Evolutionary conservation across 2,797 vertebrate genomes (phyloP).

Genomic region (Hippopotamyrus pictus): DNA sequence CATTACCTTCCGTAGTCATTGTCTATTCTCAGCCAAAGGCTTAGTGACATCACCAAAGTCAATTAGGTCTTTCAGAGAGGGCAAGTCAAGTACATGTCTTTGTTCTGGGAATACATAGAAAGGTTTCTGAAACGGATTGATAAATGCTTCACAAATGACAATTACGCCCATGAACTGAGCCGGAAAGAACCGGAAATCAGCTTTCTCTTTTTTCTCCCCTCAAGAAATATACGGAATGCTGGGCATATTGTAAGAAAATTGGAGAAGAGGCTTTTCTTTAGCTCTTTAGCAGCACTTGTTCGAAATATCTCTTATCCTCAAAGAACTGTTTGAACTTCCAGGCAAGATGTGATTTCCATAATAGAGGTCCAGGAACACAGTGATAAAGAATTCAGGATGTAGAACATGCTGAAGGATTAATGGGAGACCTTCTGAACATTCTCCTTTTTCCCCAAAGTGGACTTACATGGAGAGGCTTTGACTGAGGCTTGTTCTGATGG

Average conservation of each 20-base stretch:
- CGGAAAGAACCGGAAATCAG: constrained; percentile 19
- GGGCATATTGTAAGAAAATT: constrained; percentile 30
- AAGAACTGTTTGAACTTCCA: constrained; percentile 10
- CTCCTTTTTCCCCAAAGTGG: constrained; percentile 25
- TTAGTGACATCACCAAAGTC: constrained; percentile 61
- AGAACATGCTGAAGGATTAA: constrained; percentile 16
- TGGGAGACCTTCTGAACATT: background rate
- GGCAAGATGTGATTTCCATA: constrained; percentile 23
- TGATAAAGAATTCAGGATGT: constrained; percentile 22
- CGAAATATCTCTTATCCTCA: constrained; percentile 1
- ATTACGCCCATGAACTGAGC: constrained; percentile 27
- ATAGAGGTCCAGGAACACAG: constrained; percentile 10
- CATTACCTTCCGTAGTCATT: constrained; percentile 49
- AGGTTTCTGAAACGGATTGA: constrained; percentile 35
- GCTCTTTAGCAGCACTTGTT: constrained; percentile 24
- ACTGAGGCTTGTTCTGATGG: background rate
- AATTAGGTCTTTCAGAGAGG: constrained; percentile 54
- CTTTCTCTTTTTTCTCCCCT: constrained; percentile 23
- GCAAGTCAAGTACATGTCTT: constrained; percentile 46
- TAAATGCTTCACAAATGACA: constrained; percentile 38
- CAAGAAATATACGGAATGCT: constrained; percentile 31
- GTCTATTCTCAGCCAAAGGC: constrained; percentile 38
- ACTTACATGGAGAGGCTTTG: background rate
- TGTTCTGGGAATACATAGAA: constrained; percentile 46
- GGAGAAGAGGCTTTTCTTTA: constrained; percentile 21